Evolutionary conservation across 2,888 invertebrate species (phyloP).

Genomic region (Anagyrus pseudococci): DNA sequence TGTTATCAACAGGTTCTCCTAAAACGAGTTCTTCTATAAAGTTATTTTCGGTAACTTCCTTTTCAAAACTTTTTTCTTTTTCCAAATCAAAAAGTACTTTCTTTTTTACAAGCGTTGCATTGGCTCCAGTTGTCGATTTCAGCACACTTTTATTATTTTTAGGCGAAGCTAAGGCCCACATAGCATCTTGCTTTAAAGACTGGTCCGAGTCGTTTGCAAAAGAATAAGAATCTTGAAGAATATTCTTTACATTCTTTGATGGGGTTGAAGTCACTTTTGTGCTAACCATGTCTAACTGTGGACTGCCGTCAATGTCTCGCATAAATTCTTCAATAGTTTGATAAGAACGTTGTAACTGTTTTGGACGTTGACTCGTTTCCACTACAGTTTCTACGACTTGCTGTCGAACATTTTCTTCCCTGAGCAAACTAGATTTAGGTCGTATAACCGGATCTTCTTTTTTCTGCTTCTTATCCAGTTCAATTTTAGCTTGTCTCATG

Average conservation of each 20-base stretch:
- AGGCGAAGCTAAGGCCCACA: conserved; percentile 45
- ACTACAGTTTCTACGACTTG: neutral
- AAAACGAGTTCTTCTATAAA: conserved; percentile 37
- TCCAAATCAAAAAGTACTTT: conserved; percentile 72
- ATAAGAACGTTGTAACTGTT: conserved; percentile 43
- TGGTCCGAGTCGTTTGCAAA: conserved; percentile 37
- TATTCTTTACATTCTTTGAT: conserved; percentile 36
- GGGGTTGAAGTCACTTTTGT: conserved; percentile 45
- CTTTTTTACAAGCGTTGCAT: conserved; percentile 68
- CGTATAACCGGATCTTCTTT: conserved; percentile 16
- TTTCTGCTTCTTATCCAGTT: conserved; percentile 9
- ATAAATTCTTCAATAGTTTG: conserved; percentile 48
- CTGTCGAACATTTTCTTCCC: conserved; percentile 13
- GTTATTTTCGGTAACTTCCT: conserved; percentile 44
- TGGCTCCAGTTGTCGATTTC: conserved; percentile 66
- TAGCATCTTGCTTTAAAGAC: conserved; percentile 36
- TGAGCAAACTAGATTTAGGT: conserved; percentile 7
- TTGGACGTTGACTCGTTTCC: conserved; percentile 23
- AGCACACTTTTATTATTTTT: conserved; percentile 66
- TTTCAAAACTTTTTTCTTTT: conserved; percentile 47
- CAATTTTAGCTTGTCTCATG: conserved; percentile 23
- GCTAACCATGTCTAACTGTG: conserved; percentile 33
- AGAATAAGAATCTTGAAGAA: conserved; percentile 40
- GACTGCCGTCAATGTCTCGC: conserved; percentile 35
- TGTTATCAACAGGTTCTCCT: conserved; percentile 40